phyloP scores from a whole-genome alignment of 2,888 invertebrate species.

The Carpatolechia fugitivella region DNA sequence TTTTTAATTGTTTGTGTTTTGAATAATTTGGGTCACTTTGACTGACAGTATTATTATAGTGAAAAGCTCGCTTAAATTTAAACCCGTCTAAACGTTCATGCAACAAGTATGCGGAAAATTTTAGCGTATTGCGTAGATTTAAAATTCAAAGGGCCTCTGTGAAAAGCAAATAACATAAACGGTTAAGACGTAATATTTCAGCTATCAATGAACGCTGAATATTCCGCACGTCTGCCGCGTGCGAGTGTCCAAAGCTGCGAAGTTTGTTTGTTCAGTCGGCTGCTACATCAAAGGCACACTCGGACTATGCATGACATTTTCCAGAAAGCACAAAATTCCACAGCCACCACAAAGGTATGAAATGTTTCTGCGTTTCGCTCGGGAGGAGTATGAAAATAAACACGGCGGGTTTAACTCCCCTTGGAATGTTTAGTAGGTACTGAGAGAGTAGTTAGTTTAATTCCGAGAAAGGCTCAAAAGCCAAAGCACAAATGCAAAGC shows the following conservation, averaged over 20 bases:
- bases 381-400: not conserved
- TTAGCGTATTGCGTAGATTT: too few relatives aligned
- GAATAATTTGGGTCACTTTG: too few relatives aligned
- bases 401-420: not conserved
- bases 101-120: too few relatives aligned
- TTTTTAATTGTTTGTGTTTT: too few relatives aligned
- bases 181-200: not conserved
- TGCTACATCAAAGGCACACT: slow-evolving; percentile 4
- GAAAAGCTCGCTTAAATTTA: too few relatives aligned
- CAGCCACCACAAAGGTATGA: not conserved
- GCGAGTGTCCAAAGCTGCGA: not conserved
- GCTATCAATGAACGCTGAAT: not conserved
- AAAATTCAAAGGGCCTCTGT: too few relatives aligned
- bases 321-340: not conserved
- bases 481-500: too few relatives aligned
- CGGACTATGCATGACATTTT: slow-evolving; percentile 7
- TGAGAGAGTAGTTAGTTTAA: not conserved
- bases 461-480: too few relatives aligned
- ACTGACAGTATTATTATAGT: too few relatives aligned
- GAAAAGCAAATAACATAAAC: slow-evolving; percentile 16
- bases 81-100: too few relatives aligned
- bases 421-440: not conserved
- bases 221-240: not conserved
- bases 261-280: slow-evolving; percentile 8
- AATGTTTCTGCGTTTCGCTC: not conserved